phyloP scores from a whole-genome alignment of 2,888 invertebrate species.

The Metopia argyrocephala region DNA sequence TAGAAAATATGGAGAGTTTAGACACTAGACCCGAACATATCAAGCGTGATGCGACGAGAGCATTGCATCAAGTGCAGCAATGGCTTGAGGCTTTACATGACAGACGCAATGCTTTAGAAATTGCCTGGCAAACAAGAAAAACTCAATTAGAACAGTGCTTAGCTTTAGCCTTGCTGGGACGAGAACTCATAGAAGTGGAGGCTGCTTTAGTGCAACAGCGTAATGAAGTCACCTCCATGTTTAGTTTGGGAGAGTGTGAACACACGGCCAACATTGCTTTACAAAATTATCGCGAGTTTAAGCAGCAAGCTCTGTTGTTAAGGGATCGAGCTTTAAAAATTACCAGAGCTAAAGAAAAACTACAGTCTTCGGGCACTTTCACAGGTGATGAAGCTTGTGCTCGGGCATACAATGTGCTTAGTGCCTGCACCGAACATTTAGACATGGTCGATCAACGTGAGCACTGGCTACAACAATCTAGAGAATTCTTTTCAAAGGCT shows the following conservation, averaged over 20 bases:
- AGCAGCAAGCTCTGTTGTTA: constrained; percentile 85
- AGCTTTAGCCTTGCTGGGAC: constrained; percentile 85
- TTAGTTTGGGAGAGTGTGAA: constrained; percentile 83
- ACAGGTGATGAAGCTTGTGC: constrained; percentile 84
- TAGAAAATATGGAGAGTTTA: constrained; percentile 86
- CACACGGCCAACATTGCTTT: constrained; percentile 84
- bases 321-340: constrained; percentile 88
- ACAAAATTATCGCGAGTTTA: constrained; percentile 84
- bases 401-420: constrained; percentile 84
- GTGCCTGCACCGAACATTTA: constrained; percentile 84
- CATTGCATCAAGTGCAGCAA: constrained; percentile 84
- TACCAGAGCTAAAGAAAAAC: constrained; percentile 87
- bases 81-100: constrained; percentile 88
- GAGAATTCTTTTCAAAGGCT: constrained; percentile 87
- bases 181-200: constrained; percentile 84
- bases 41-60: constrained; percentile 79
- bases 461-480: constrained; percentile 83
- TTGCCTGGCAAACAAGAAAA: constrained; percentile 84
- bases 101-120: constrained; percentile 85
- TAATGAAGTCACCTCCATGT: constrained; percentile 80
- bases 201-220: constrained; percentile 81
- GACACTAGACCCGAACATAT: constrained; percentile 86
- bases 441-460: constrained; percentile 85
- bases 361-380: constrained; percentile 85
- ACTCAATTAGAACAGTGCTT: constrained; percentile 88